These are phyloP conservation scores for Babyrousa celebensis DNA, from an alignment of 2,797 vertebrate genomes.

Conservation along the genomic window DNA sequence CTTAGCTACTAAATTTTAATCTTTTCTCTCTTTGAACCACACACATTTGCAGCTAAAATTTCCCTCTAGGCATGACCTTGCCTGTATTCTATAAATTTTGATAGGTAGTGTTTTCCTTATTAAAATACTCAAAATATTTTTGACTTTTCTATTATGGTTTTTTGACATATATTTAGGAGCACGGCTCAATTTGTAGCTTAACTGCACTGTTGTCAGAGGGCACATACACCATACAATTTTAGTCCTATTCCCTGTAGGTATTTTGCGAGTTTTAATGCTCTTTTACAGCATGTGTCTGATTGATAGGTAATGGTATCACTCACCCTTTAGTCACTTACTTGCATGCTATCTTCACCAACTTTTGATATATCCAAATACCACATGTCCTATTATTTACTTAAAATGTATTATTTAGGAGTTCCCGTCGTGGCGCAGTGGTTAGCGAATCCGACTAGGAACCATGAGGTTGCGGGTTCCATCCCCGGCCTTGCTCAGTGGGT, in stretches of 20 bases:
- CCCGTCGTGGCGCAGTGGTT: too few species aligned
- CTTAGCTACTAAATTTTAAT: slow-evolving; percentile 23
- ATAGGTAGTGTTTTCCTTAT: not conserved
- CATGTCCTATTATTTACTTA: too few species aligned
- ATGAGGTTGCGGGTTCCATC: too few species aligned
- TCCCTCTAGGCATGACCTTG: not conserved
- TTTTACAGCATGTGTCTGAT: not conserved
- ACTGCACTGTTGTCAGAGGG: not conserved
- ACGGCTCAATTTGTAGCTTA: not conserved
- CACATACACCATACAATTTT: not conserved
- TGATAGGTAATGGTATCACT: not conserved
- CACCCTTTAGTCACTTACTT: not conserved
- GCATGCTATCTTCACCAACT: not conserved
- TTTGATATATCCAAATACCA: not conserved
- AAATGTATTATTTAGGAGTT: too few species aligned
- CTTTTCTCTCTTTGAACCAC: not conserved
- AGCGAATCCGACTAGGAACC: too few species aligned
- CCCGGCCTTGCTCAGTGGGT: too few species aligned
- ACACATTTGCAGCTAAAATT: not conserved
- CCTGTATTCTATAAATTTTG: not conserved
- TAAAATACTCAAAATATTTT: slow-evolving; percentile 33
- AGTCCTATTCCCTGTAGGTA: not conserved
- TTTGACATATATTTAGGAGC: not conserved
- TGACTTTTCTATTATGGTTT: not conserved
- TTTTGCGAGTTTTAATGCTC: not conserved